These are phyloP conservation scores for Cryptoprocta ferox DNA, from an alignment of 2,797 vertebrate species.

Conservation along the genomic window DNA sequence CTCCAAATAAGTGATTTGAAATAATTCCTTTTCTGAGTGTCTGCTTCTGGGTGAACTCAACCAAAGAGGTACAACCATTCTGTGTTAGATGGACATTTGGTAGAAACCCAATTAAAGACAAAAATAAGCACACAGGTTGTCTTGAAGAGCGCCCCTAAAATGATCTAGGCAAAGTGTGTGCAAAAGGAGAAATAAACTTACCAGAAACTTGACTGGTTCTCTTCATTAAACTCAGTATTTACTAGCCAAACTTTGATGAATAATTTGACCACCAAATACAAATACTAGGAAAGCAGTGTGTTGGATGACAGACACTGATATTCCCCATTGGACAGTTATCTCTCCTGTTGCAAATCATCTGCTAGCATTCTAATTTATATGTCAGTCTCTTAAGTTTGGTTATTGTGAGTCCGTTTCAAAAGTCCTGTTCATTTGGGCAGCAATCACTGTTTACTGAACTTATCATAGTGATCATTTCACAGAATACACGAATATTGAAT, in stretches of 20 bases:
- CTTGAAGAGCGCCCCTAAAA: not conserved
- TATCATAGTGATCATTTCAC: not conserved
- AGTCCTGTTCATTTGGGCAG: not conserved
- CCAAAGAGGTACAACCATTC: not conserved
- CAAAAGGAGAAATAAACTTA: conserved; percentile 5
- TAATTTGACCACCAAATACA: not conserved
- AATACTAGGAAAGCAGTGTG: not conserved
- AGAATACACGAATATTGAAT: not conserved
- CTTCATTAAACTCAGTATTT: not conserved
- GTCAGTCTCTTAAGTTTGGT: not conserved
- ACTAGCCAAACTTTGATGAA: not conserved
- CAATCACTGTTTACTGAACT: not conserved
- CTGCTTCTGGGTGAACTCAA: not conserved
- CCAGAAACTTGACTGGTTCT: not conserved
- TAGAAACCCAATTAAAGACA: not conserved
- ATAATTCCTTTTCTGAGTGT: not conserved
- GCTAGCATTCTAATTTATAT: not conserved
- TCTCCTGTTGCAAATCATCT: not conserved
- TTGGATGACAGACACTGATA: not conserved
- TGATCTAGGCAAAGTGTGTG: not conserved
- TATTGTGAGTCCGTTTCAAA: not conserved
- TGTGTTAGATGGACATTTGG: not conserved
- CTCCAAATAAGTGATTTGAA: not conserved
- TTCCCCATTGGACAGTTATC: not conserved
- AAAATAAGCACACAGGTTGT: not conserved